These are phyloP conservation scores for Nesidiocoris tenuis DNA, from an alignment of 2,888 invertebrate genomes.

Conservation along the genomic window DNA sequence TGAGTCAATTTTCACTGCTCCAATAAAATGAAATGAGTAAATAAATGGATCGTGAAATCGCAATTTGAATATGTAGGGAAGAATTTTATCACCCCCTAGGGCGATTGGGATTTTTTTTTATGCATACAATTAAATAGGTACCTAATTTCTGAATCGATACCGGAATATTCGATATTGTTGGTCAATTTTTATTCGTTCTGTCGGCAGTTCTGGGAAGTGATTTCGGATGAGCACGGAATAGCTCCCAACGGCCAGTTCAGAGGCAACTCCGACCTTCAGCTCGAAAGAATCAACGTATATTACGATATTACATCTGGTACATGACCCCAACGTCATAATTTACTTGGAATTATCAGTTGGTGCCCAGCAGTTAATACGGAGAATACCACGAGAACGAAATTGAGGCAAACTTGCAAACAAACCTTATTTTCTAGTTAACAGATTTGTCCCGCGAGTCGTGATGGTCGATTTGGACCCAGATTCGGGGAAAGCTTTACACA, in stretches of 20 bases:
- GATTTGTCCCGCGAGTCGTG: slow-evolving; percentile 42
- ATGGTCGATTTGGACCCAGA: slow-evolving; percentile 45
- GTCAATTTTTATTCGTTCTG: too few species aligned
- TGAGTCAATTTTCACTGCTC: slow-evolving; percentile 1
- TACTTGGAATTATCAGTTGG: neutral
- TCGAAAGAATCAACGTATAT: slow-evolving; percentile 48
- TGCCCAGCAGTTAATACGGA: neutral
- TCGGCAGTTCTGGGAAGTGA: slow-evolving; percentile 49
- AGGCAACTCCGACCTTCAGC: slow-evolving; percentile 46
- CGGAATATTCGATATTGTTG: too few species aligned
- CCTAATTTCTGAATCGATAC: too few species aligned
- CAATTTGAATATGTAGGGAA: neutral
- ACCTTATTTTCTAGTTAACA: slow-evolving; percentile 33
- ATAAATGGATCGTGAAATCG: neutral
- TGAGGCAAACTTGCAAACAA: too few species aligned
- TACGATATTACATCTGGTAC: slow-evolving; percentile 42
- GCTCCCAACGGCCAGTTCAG: slow-evolving; percentile 46
- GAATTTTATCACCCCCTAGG: neutral
- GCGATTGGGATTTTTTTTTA: too few species aligned
- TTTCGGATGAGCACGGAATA: slow-evolving; percentile 50
- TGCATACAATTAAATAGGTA: too few species aligned
- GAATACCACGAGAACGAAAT: too few species aligned
- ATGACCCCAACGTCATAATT: neutral
- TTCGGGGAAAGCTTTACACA: slow-evolving; percentile 6
- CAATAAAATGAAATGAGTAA: too few species aligned